phyloP scores from a whole-genome alignment of 2,797 vertebrate genomes.

The Hemibagrus guttatus region DNA sequence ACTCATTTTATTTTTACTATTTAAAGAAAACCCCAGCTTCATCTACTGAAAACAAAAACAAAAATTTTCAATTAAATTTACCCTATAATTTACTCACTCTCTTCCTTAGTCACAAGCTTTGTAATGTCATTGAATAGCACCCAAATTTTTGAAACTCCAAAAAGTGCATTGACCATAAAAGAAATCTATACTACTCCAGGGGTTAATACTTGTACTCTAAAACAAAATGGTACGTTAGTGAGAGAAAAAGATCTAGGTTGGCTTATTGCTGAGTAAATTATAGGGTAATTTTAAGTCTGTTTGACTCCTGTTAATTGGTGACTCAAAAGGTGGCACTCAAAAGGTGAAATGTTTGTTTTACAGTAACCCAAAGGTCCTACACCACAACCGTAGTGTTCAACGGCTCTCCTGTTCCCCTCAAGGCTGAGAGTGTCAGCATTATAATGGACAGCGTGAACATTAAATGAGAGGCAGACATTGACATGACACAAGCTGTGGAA shows the following conservation, averaged over 20 bases:
- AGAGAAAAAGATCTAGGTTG: background rate
- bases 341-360: background rate
- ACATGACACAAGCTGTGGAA: background rate
- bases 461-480: background rate
- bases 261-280: background rate
- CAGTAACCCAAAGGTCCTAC: background rate
- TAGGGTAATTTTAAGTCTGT: background rate
- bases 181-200: background rate
- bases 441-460: slow-evolving; percentile 3
- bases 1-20: too few species aligned
- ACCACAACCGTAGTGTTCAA: background rate
- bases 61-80: background rate
- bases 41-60: too few species aligned
- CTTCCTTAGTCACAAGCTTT: too few species aligned
- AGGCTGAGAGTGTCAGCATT: background rate
- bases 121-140: background rate
- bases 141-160: background rate
- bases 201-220: background rate
- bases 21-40: too few species aligned
- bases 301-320: background rate
- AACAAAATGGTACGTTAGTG: background rate
- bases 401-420: background rate
- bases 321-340: too few species aligned
- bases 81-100: background rate
- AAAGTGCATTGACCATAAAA: background rate